Evolutionary conservation across 2,113 vertebrate species (phyloP).

Genomic region (Chaetura pelagica): DNA sequence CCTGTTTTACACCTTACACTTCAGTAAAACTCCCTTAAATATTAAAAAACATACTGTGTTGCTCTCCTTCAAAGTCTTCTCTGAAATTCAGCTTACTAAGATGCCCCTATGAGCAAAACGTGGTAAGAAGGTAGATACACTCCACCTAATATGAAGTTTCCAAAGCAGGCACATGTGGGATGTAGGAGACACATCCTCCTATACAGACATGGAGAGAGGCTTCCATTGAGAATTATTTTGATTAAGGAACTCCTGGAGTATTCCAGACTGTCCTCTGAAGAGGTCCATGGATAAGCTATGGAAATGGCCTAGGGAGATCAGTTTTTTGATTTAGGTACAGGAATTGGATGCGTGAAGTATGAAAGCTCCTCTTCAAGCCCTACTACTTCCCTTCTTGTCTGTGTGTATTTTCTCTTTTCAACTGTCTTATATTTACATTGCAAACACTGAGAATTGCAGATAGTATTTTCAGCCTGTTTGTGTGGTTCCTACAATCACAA

Average conservation of each 20-base stretch:
- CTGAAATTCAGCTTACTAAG: not conserved
- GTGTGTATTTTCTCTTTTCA: not conserved
- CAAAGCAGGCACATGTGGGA: not conserved
- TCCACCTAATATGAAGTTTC: not conserved
- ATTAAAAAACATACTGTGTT: not conserved
- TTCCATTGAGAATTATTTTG: not conserved
- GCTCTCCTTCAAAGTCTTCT: not conserved
- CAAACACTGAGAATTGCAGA: not conserved
- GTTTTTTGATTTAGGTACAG: not conserved
- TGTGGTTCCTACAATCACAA: not conserved
- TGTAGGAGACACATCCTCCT: not conserved
- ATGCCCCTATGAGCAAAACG: not conserved
- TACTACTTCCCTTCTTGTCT: not conserved
- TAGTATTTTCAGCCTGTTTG: not conserved
- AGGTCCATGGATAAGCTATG: not conserved
- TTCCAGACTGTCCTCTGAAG: not conserved
- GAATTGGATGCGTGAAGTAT: not conserved
- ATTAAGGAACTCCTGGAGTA: not conserved
- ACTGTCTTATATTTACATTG: not conserved
- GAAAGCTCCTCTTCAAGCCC: not conserved
- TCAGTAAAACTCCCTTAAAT: not conserved
- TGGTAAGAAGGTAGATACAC: not conserved
- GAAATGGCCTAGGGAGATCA: not conserved
- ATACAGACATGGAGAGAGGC: not conserved
- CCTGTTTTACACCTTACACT: not conserved